These are phyloP conservation scores for Drosophila peninsularis DNA, from an alignment of 2,888 invertebrate species.

Conservation along the genomic window DNA sequence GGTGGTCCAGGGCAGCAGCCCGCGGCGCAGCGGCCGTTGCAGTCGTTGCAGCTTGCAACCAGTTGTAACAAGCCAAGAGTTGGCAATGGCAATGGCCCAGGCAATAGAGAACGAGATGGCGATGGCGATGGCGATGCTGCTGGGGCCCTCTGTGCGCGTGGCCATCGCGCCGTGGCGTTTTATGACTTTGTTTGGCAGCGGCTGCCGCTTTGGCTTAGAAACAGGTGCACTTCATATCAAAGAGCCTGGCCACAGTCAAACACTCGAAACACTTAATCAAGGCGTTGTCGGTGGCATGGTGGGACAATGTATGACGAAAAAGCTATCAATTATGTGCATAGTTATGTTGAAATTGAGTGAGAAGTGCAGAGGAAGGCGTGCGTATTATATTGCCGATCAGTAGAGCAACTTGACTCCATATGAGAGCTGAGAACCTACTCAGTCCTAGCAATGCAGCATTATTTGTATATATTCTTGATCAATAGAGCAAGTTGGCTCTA, in stretches of 20 bases:
- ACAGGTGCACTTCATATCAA: slow-evolving; percentile 80
- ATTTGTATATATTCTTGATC: no score
- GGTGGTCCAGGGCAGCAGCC: slow-evolving; percentile 67
- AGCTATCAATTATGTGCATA: no score
- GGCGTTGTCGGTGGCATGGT: slow-evolving; percentile 53
- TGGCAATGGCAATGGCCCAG: slow-evolving; percentile 13
- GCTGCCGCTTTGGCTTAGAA: slow-evolving; percentile 66
- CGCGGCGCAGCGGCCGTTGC: slow-evolving; percentile 31
- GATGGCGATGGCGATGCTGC: slow-evolving; percentile 23
- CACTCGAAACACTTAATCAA: slow-evolving; percentile 67
- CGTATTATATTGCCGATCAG: no score
- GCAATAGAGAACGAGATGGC: slow-evolving; percentile 7
- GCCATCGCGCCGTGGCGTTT: slow-evolving; percentile 70
- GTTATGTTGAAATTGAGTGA: no score
- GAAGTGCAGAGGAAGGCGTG: no score
- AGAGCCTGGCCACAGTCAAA: slow-evolving; percentile 57
- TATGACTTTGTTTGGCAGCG: slow-evolving; percentile 76
- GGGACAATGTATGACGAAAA: background rate
- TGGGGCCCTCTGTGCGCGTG: slow-evolving; percentile 65
- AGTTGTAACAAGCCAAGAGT: slow-evolving; percentile 65
- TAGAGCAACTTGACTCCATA: no score
- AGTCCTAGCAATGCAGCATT: no score
- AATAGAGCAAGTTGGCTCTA: no score
- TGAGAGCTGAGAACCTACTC: no score
- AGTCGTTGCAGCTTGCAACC: slow-evolving; percentile 51